Evolutionary conservation across 2,888 invertebrate genomes (phyloP), one percentile per base, ranked within the genome.

Genomic region (Apamea epomidion): DNA sequence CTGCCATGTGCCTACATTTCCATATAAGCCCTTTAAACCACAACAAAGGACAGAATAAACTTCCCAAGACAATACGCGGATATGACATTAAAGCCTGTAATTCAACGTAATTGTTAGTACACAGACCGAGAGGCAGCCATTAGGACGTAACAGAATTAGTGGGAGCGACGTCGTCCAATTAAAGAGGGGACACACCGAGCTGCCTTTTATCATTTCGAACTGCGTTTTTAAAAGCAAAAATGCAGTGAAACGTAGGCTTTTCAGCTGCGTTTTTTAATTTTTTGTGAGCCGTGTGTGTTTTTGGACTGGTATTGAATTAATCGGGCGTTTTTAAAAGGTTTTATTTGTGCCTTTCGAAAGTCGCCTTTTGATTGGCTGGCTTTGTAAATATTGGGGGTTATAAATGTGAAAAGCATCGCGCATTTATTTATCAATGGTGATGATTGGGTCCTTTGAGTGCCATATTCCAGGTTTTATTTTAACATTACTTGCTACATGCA

Each of bases 121-220:
- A 93, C 92, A 92, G 92, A 91, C 91, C 90, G 87, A 91, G 90
- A 88, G 91, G 83, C 92, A 89, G 84, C 92, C 91, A 94, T 95
- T 94, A 94, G 85, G 84, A 83, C 78, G 86, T 94, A 95, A 95
- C 89, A 90, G 90, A 93, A 93, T 95, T 94, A 94, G 89, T 89
- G 71, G 86, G 80, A 79, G 89, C 86, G 78, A 83, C 89, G 90
- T 83, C 88, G 88, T 87, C 90, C 91, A 90, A 92, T 93, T 93
- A 91, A 87, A 78, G 81, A 62, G 70, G 74, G 78, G 71, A 65
- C 64, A 62, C 65, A 82, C 71, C 64, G 78, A 64, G 69, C 86
- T 37, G 75, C 75, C 77, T 87, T 85, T 82, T 85, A 87, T 78
- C 48, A 76, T 81, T 77, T 58, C 70, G 68, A 78, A 74, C 87